A percentile compares a stretch with the other conserved stretches of the same genome.
phyloP scores from a whole-genome alignment of 2,888 invertebrate species.

The Rhagonycha fulva region DNA sequence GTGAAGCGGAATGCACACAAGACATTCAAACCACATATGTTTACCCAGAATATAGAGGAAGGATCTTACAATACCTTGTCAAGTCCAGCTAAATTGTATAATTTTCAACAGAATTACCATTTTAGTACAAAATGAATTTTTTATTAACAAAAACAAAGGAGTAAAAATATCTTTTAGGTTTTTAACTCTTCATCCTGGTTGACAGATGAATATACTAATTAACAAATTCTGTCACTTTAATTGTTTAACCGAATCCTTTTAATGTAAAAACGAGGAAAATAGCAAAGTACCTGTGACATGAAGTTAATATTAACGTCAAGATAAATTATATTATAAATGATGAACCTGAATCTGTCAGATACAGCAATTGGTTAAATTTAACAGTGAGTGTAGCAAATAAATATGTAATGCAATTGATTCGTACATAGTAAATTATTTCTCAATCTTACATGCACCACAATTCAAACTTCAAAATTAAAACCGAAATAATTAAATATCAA shows the following conservation, averaged over 20 bases:
- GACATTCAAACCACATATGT: constrained; percentile 29
- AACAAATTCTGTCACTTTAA: background rate
- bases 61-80: constrained; percentile 26
- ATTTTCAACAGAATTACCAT: constrained; percentile 27
- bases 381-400: background rate
- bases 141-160: background rate
- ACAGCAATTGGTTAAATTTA: background rate
- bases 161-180: background rate
- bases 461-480: background rate
- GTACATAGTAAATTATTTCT: background rate
- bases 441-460: background rate
- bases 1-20: constrained; percentile 30
- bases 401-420: background rate
- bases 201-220: background rate
- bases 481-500: background rate
- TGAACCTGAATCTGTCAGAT: background rate
- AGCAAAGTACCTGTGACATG: background rate
- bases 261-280: background rate
- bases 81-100: constrained; percentile 26
- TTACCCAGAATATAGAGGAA: constrained; percentile 21
- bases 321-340: background rate
- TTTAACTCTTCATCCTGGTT: background rate
- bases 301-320: background rate
- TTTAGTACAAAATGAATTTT: background rate
- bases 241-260: background rate